Percentiles rank a stretch among this genome's conserved stretches.
Evolutionary conservation across 2,113 vertebrate species (phyloP).

Genomic region (Daphoenositta chrysoptera): DNA sequence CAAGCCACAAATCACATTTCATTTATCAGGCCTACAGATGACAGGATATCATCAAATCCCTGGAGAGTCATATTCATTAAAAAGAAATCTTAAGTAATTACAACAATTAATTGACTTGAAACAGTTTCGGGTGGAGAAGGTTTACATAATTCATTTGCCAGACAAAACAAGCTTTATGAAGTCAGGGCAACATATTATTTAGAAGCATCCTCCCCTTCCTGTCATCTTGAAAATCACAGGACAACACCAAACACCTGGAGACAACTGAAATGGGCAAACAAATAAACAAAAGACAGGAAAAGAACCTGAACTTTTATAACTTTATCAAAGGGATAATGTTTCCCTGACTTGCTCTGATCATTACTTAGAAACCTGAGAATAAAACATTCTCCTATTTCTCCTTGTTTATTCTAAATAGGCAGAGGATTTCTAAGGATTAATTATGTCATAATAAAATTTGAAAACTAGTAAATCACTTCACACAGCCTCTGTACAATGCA

Average conservation of each 20-base stretch:
- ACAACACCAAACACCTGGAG: background rate
- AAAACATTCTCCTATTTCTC: background rate
- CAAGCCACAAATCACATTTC: constrained; percentile 83
- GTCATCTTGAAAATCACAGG: background rate
- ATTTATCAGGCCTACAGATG: constrained; percentile 84
- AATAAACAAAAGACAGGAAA: background rate
- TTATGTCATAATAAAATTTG: background rate
- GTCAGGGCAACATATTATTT: constrained; percentile 55
- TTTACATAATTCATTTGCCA: constrained; percentile 91
- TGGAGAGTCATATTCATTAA: constrained; percentile 86
- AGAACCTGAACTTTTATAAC: background rate
- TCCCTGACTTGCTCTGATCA: background rate
- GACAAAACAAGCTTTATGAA: constrained; percentile 80
- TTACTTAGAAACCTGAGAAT: background rate
- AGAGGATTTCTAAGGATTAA: background rate
- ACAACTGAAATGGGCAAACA: background rate
- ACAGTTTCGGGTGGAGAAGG: constrained; percentile 83
- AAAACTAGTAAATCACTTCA: background rate
- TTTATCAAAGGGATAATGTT: background rate
- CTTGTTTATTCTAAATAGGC: background rate
- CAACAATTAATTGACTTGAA: constrained; percentile 91
- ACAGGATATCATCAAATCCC: constrained; percentile 85
- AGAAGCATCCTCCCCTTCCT: constrained; percentile 16
- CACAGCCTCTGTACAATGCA: background rate
- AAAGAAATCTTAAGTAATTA: constrained; percentile 93